Evolutionary conservation across 2,113 vertebrate genomes (phyloP), one percentile per base, ranked within the genome.

Genomic region (Nyctereutes procyonoides): DNA sequence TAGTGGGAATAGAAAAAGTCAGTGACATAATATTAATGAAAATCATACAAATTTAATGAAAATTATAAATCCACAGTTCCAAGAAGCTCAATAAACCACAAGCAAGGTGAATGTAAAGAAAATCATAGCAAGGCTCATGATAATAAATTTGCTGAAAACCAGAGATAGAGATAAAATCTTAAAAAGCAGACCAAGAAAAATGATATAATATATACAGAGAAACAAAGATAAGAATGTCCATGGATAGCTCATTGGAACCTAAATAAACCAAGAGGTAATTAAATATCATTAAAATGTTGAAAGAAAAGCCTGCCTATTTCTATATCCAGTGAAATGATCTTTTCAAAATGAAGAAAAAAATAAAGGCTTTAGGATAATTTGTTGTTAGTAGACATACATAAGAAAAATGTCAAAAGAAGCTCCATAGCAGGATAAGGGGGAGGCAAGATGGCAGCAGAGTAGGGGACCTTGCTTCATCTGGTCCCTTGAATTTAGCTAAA

Each of bases 131-230:
- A 90, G 35, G 5, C 28, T 88, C 28, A 51, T 77, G 53, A 76
- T 76, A 82, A 91, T 87, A 63, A 76, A 60, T 93, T 62, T 87
- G 20, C 28, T 24, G 53, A 67, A 95, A 84, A 88, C n/a, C 65
- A 86, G 86, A 97, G 43, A 96, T 56, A 28, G 16, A 95, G 24
- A 81, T 10, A 96, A 71, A 92, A 58, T 48, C 83, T 92, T 63
- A 62, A 80, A 80, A 97, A 71, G 62, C 28, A 85, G 26, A 53
- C 15, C 48, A 82, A 71, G 55, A 79, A 90, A 95, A 92, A 74
- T 43, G 35, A 74, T 63, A 77, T 19, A 90, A 51, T 73, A 65
- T 9, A 30, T 22, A 35, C 7, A 90, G 10, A 84, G 53, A 79
- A 79, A 73, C 35, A 71, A 93, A 88, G 26, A 77, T 55, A 95